A percentile compares a stretch with the other conserved stretches of the same genome.
These are phyloP conservation scores for Meandrusa payeni DNA, from an alignment of 2,888 invertebrate species.

Conservation along the genomic window DNA sequence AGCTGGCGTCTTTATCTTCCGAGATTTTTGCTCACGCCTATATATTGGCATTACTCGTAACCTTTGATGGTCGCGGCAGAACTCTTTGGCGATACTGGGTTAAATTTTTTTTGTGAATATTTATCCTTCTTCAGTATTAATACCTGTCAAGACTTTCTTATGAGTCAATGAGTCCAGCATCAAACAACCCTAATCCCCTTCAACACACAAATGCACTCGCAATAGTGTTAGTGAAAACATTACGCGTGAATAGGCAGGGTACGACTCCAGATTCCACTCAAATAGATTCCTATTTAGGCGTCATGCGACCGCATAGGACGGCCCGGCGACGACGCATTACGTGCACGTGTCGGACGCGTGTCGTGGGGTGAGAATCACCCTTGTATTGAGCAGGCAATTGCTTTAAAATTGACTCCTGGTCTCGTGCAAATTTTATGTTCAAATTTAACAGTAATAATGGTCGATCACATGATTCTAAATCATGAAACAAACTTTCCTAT, in stretches of 20 bases:
- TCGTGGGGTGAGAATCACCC: constrained; percentile 44
- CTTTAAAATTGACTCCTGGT: constrained; percentile 39
- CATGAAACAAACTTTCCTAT: no score
- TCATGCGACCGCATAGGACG: constrained; percentile 46
- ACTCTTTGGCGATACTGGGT: no score
- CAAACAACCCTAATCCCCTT: not conserved
- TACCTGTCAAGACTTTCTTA: no score
- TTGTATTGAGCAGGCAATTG: constrained; percentile 45
- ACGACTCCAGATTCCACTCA: constrained; percentile 47
- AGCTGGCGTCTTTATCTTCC: no score
- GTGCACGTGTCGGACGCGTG: constrained; percentile 46
- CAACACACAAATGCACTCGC: not conserved
- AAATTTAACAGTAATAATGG: not conserved
- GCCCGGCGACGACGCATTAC: constrained; percentile 38
- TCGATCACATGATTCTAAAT: no score
- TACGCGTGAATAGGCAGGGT: constrained; percentile 31
- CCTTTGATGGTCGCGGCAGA: no score
- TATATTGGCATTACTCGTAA: no score
- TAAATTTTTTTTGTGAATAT: no score
- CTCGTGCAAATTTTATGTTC: constrained; percentile 4
- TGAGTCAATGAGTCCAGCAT: no score
- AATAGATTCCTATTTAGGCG: constrained; percentile 48
- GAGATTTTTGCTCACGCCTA: no score
- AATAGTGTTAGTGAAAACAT: constrained; percentile 7
- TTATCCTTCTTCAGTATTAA: no score